Conservation (phyloP, 2,113 vertebrate species). For the Peromyscus polionotus region DNA sequence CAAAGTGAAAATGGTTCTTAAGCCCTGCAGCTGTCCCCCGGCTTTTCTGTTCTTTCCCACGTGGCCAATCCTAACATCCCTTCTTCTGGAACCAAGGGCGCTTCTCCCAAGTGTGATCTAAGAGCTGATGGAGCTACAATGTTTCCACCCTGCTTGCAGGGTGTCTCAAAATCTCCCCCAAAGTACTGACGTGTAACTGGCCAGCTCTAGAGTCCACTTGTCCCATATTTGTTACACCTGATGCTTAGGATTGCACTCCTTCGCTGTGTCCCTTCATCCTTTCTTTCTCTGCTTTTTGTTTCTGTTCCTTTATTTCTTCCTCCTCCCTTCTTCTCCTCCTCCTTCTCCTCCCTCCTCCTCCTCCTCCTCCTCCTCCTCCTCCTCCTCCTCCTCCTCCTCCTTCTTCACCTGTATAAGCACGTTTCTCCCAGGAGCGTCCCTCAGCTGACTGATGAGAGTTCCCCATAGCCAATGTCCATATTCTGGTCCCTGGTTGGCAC, state of each 20-base stretch:
- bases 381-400: no score
- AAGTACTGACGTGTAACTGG: not conserved
- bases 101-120: not conserved
- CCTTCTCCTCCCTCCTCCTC: not conserved
- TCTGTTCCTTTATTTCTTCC: not conserved
- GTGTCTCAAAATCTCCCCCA: not conserved
- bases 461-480: not conserved
- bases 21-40: no score
- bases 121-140: not conserved
- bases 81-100: not conserved
- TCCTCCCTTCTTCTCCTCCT: accelerated
- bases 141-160: not conserved
- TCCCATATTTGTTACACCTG: not conserved
- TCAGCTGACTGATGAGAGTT: not conserved
- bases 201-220: not conserved
- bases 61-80: not conserved
- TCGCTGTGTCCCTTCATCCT: not conserved
- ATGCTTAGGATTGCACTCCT: not conserved
- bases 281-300: not conserved
- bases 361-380: not conserved
- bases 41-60: not conserved
- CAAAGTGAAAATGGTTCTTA: not conserved
- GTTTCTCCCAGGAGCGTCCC: not conserved
- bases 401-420: not conserved
- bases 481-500: not conserved